These are phyloP conservation scores for Rhabdomys dilectus DNA, from an alignment of 2,113 vertebrate genomes.

Conservation along the genomic window DNA sequence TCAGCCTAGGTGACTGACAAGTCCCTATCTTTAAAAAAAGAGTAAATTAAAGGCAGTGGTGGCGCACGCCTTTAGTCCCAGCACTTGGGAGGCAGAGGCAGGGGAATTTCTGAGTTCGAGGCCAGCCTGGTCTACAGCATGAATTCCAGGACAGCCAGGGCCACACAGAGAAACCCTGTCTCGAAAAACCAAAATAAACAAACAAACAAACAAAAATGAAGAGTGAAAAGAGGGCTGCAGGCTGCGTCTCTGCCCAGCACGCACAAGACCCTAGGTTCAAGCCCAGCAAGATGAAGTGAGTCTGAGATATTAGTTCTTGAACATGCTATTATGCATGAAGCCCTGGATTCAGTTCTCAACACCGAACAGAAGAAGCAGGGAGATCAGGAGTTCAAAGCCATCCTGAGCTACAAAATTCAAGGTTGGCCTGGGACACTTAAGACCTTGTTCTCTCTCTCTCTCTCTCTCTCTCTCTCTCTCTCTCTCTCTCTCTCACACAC, in stretches of 20 bases:
- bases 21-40: no score
- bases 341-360: background rate
- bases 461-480: no score
- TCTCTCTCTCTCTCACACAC: no score
- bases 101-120: no score
- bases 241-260: background rate
- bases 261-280: background rate
- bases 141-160: no score
- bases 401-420: background rate
- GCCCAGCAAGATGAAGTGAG: background rate
- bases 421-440: background rate
- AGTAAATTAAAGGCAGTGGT: background rate
- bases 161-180: no score
- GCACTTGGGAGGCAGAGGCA: no score
- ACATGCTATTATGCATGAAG: fast-evolving
- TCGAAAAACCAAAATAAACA: no score
- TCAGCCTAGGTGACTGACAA: background rate
- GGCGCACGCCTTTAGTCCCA: no score
- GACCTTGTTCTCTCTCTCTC: background rate
- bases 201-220: background rate
- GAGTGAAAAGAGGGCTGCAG: background rate
- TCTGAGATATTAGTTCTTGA: no score
- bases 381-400: background rate
- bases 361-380: background rate
- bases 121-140: no score